Evolutionary conservation across 2,113 vertebrate genomes (phyloP).

Genomic region (Cottus gobio): DNA sequence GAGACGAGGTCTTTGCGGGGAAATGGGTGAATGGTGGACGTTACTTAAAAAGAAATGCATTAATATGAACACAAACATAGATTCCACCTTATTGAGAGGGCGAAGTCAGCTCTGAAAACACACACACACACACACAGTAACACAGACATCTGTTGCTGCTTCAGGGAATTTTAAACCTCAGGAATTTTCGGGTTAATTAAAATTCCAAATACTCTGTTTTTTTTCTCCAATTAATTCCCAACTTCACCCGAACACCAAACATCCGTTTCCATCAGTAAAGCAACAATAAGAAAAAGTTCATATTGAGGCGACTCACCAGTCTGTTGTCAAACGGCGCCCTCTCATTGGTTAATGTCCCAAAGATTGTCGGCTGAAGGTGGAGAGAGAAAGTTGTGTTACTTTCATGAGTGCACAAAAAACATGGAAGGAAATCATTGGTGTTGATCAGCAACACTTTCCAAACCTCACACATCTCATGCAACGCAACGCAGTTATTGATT

Average conservation of each 20-base stretch:
- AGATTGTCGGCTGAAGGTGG: slow-evolving; percentile 30
- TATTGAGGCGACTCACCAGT: slow-evolving; percentile 40
- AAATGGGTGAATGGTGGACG: not conserved
- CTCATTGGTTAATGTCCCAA: slow-evolving; percentile 35
- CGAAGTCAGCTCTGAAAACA: slow-evolving; percentile 3
- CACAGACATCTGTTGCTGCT: slow-evolving; percentile 26
- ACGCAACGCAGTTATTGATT: not conserved
- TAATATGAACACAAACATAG: not conserved
- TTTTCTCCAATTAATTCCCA: slow-evolving; percentile 10
- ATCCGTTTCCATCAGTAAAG: not conserved
- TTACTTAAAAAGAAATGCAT: not conserved
- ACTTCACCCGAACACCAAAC: not conserved
- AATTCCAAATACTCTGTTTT: not conserved
- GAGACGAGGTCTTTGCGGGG: not conserved
- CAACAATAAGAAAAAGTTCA: not conserved
- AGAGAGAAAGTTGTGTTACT: not conserved
- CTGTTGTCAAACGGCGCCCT: slow-evolving; percentile 22
- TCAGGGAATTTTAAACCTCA: slow-evolving; percentile 9
- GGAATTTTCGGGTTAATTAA: slow-evolving; percentile 22
- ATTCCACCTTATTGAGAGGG: slow-evolving; percentile 21
- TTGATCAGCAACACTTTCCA: not conserved
- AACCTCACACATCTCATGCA: not conserved
- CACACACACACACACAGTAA: not conserved
- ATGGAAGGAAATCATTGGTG: not conserved
- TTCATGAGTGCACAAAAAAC: not conserved